A percentile compares a stretch with the other conserved stretches of the same genome.
These are phyloP conservation scores for Embidobia sp. DNA, from an alignment of 2,888 invertebrate species.

Conservation along the genomic window DNA sequence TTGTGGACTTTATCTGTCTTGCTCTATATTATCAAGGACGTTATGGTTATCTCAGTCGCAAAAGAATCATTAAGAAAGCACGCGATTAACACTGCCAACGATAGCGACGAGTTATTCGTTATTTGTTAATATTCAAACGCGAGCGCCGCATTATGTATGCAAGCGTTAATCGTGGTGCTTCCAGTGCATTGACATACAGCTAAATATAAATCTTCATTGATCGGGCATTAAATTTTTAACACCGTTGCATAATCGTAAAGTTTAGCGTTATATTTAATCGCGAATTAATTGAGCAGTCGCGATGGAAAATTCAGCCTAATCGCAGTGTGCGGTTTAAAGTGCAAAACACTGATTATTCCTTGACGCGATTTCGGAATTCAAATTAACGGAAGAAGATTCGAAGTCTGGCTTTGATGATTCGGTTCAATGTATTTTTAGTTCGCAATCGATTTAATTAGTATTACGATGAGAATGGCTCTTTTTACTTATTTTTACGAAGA, in stretches of 20 bases:
- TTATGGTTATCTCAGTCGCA: constrained; percentile 40
- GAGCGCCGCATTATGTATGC: constrained; percentile 26
- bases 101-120: constrained; percentile 19
- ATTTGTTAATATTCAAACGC: constrained; percentile 23
- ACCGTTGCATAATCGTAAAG: constrained; percentile 27
- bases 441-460: too few species aligned
- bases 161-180: not conserved
- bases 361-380: not conserved
- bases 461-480: too few species aligned
- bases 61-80: constrained; percentile 40
- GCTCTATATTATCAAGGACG: constrained; percentile 56
- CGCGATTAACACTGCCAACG: constrained; percentile 5
- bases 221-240: constrained; percentile 6
- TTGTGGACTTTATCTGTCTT: constrained; percentile 47
- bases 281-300: constrained; percentile 24
- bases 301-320: constrained; percentile 14
- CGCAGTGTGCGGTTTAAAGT: constrained; percentile 8
- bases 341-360: constrained; percentile 1
- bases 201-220: constrained; percentile 13
- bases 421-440: too few species aligned
- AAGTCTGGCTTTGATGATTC: too few species aligned
- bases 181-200: not conserved
- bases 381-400: too few species aligned
- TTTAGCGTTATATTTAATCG: constrained; percentile 27
- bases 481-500: too few species aligned